These are phyloP conservation scores for Dendrocincla fuliginosa DNA, from an alignment of 2,797 vertebrate species.

Conservation along the genomic window DNA sequence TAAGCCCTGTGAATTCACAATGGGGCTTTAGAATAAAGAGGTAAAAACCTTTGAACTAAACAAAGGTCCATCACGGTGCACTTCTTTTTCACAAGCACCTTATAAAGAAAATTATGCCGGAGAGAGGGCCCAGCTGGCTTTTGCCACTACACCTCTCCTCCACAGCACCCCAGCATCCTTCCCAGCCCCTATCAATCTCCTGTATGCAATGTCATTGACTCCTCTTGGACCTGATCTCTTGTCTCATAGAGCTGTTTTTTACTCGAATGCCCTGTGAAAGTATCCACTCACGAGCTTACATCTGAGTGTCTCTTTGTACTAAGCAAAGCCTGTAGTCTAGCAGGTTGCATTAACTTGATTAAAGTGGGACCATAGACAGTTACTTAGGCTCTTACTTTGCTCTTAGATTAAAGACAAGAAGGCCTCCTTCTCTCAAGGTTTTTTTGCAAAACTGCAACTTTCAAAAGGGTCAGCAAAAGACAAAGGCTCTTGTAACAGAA, in stretches of 20 bases:
- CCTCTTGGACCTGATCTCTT: slow-evolving; percentile 73
- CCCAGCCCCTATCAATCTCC: slow-evolving; percentile 60
- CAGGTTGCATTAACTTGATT: slow-evolving; percentile 97
- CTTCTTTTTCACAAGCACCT: slow-evolving; percentile 87
- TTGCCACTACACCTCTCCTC: slow-evolving; percentile 69
- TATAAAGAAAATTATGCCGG: slow-evolving; percentile 83
- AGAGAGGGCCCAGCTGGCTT: slow-evolving; percentile 77
- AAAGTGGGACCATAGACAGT: slow-evolving; percentile 86
- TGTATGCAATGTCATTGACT: slow-evolving; percentile 65
- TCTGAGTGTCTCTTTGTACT: slow-evolving; percentile 93
- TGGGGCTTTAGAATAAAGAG: slow-evolving; percentile 97
- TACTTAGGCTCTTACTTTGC: slow-evolving; percentile 85
- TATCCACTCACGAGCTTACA: slow-evolving; percentile 79
- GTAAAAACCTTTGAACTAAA: slow-evolving; percentile 99
- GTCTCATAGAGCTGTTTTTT: slow-evolving; percentile 70
- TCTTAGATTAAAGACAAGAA: slow-evolving; percentile 94
- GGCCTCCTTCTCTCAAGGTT: slow-evolving; percentile 78
- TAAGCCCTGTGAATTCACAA: slow-evolving; percentile 95
- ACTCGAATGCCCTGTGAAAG: slow-evolving; percentile 82
- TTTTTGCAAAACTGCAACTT: slow-evolving; percentile 84
- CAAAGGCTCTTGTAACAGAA: slow-evolving; percentile 87
- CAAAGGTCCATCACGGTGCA: slow-evolving; percentile 92
- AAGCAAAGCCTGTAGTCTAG: slow-evolving; percentile 81
- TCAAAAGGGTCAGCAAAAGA: slow-evolving; percentile 93
- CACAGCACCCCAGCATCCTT: slow-evolving; percentile 56